A percentile compares a stretch with the other conserved stretches of the same genome.
Evolutionary conservation across 1,140 invertebrate genomes (phyloP).

Genomic region (Drosophila equinoxialis): DNA sequence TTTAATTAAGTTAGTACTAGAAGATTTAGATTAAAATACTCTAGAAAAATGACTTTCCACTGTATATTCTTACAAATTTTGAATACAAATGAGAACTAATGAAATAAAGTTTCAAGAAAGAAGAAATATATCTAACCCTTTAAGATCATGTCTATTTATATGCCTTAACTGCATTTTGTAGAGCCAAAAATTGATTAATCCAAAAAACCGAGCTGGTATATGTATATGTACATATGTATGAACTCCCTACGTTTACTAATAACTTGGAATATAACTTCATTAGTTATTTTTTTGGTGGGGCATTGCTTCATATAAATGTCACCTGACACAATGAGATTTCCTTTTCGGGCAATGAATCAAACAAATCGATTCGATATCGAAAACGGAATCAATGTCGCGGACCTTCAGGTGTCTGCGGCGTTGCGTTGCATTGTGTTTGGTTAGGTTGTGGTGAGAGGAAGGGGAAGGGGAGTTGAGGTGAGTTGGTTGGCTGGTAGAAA

Average conservation of each 20-base stretch:
- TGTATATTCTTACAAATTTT: no score
- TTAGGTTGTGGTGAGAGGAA: neutral
- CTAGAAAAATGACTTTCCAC: no score
- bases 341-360: constrained; percentile 14
- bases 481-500: no score
- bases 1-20: no score
- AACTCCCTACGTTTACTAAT: neutral
- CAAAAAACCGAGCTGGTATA: no score
- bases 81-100: no score
- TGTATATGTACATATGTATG: no score
- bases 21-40: no score
- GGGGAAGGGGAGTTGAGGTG: neutral
- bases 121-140: no score
- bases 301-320: constrained; percentile 65
- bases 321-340: constrained; percentile 37
- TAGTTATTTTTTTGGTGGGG: constrained; percentile 41
- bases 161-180: neutral
- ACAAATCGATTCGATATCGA: constrained; percentile 12
- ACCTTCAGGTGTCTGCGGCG: constrained; percentile 2
- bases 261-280: constrained; percentile 71
- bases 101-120: no score
- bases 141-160: neutral
- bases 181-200: constrained; percentile 2
- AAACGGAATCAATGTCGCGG: constrained; percentile 17
- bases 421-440: neutral